phyloP scores from a whole-genome alignment of 2,888 invertebrate genomes.

The Pelosia muscerda region DNA sequence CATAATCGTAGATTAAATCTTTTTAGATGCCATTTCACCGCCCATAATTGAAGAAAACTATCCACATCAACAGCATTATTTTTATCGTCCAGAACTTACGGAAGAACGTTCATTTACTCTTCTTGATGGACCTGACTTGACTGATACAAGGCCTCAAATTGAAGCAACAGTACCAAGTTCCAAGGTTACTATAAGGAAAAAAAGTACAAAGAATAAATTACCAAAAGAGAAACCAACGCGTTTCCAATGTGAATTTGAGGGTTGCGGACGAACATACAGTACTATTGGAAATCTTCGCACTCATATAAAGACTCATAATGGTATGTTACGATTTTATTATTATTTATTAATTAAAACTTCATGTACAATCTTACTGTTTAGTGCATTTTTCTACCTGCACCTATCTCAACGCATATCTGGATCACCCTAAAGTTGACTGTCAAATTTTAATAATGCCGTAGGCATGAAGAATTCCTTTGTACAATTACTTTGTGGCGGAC shows the following conservation, averaged over 20 bases:
- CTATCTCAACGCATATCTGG: too few relatives aligned
- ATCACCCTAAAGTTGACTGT: too few relatives aligned
- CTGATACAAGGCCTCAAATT: neutral
- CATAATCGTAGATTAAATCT: neutral
- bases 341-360: too few relatives aligned
- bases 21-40: conserved; percentile 1
- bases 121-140: conserved; percentile 7
- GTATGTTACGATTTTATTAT: conserved; percentile 67
- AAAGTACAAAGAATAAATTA: conserved; percentile 3
- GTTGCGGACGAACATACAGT: conserved; percentile 93
- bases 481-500: too few relatives aligned
- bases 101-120: conserved; percentile 18
- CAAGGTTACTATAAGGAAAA: neutral
- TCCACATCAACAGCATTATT: neutral
- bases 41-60: neutral
- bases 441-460: too few relatives aligned
- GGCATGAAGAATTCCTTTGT: too few relatives aligned
- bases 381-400: too few relatives aligned
- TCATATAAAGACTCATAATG: conserved; percentile 96
- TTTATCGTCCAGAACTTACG: neutral
- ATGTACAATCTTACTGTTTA: too few relatives aligned
- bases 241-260: conserved; percentile 92
- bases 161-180: neutral
- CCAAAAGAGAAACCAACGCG: conserved; percentile 54
- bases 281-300: conserved; percentile 94